Conservation (phyloP, 2,113 vertebrate genomes). For the Saccopteryx bilineata region DNA sequence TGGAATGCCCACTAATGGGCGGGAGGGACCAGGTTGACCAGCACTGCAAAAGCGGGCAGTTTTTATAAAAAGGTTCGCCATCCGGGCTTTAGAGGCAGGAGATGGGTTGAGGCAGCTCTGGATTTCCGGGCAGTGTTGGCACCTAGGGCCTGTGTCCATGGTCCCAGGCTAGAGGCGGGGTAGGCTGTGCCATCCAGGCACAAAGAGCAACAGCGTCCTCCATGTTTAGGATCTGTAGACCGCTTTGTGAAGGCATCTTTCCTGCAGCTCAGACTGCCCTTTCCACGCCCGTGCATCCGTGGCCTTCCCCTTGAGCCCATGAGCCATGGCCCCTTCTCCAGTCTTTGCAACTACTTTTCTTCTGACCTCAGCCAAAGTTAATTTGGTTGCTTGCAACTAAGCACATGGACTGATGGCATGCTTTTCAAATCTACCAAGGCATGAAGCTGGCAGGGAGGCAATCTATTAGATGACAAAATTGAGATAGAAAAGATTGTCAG, state of each 20-base stretch:
- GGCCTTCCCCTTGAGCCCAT: background rate
- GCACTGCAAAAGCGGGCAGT: no score
- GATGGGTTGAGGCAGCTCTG: background rate
- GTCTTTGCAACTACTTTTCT: background rate
- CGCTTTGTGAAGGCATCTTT: background rate
- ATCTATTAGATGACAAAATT: background rate
- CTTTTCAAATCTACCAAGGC: background rate
- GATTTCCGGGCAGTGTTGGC: background rate
- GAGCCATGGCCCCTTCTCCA: background rate
- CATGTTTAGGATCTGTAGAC: rapidly evolving
- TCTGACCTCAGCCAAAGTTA: background rate
- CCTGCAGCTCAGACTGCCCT: background rate
- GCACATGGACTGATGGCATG: background rate
- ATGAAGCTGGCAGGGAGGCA: background rate
- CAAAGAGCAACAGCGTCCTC: rapidly evolving
- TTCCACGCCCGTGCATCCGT: background rate
- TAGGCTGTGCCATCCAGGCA: background rate
- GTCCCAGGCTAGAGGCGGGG: background rate
- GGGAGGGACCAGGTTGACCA: no score
- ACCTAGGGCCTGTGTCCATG: rapidly evolving
- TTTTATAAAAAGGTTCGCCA: no score
- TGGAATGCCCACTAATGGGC: no score
- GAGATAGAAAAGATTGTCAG: background rate
- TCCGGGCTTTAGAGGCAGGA: background rate
- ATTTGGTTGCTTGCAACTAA: background rate